Evolutionary conservation across 1,140 invertebrate species (phyloP).

Genomic region (Epicauta chinensis): DNA sequence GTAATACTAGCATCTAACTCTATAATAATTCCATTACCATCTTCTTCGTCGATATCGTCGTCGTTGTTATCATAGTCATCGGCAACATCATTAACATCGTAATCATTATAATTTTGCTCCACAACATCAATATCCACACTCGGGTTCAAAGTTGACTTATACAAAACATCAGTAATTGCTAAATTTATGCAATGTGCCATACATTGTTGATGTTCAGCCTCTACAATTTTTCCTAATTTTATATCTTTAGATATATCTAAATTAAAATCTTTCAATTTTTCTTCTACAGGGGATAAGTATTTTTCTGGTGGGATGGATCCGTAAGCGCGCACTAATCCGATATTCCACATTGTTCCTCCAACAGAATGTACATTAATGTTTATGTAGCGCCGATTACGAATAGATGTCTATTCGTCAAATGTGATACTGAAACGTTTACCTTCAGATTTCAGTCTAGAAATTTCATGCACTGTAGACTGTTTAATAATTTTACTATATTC

Average conservation of each 20-base stretch:
- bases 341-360: slow-evolving; percentile 9
- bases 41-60: slow-evolving; percentile 21
- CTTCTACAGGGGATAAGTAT: slow-evolving; percentile 6
- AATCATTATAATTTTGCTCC: slow-evolving; percentile 22
- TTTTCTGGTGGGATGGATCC: slow-evolving; percentile 10
- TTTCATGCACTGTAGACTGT: slow-evolving; percentile 9
- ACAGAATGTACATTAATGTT: slow-evolving; percentile 15
- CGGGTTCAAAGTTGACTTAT: slow-evolving; percentile 22
- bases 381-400: slow-evolving; percentile 12
- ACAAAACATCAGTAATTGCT: slow-evolving; percentile 22
- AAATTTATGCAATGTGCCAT: slow-evolving; percentile 19
- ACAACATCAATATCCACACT: slow-evolving; percentile 19
- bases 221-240: slow-evolving; percentile 17
- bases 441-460: slow-evolving; percentile 13
- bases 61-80: slow-evolving; percentile 13
- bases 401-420: slow-evolving; percentile 18
- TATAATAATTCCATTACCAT: slow-evolving; percentile 25
- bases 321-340: slow-evolving; percentile 5
- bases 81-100: slow-evolving; percentile 18
- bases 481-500: slow-evolving; percentile 15
- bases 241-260: slow-evolving; percentile 13
- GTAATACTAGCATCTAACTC: slow-evolving; percentile 24
- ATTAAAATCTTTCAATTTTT: slow-evolving; percentile 17
- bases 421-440: slow-evolving; percentile 13
- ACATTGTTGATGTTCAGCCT: slow-evolving; percentile 17